phyloP scores from a whole-genome alignment of 2,797 vertebrate genomes.

The Melanotaenia boesemani region DNA sequence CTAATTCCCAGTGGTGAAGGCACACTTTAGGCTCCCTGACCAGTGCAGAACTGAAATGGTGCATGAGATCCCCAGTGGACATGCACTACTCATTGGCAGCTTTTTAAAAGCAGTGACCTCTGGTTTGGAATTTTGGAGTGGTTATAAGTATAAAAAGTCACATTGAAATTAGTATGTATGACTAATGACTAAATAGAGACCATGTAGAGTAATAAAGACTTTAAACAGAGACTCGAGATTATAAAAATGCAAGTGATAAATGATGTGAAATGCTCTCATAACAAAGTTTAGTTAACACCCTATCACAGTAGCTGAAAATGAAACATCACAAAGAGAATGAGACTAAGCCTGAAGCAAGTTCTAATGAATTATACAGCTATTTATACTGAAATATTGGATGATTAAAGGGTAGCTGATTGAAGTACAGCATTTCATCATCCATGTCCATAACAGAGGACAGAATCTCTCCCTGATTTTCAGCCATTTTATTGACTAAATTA shows the following conservation, averaged over 20 bases:
- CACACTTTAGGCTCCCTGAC: not conserved
- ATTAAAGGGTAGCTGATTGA: slow-evolving; percentile 4
- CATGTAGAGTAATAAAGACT: not conserved
- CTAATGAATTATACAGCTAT: slow-evolving; percentile 1
- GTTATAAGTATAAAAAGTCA: not conserved
- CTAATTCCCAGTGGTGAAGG: not conserved
- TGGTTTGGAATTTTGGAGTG: not conserved
- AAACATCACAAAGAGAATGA: slow-evolving; percentile 3
- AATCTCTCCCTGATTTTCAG: not conserved
- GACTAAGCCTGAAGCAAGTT: not conserved
- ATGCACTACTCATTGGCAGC: slow-evolving; percentile 5
- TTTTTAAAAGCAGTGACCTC: not conserved
- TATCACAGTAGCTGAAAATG: slow-evolving; percentile 2
- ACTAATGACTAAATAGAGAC: not conserved
- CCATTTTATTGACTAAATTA: not conserved
- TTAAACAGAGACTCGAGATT: not conserved
- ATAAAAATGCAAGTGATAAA: not conserved
- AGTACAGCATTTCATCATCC: slow-evolving; percentile 8
- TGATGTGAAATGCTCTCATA: not conserved
- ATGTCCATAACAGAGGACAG: slow-evolving; percentile 1
- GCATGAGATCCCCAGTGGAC: slow-evolving; percentile 40
- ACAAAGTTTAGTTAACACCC: slow-evolving; percentile 32
- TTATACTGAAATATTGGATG: not conserved
- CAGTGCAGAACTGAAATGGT: slow-evolving; percentile 39
- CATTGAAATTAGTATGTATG: not conserved